Evolutionary conservation across 2,888 invertebrate species (phyloP).

Genomic region (Megaustenia siamemsis): DNA sequence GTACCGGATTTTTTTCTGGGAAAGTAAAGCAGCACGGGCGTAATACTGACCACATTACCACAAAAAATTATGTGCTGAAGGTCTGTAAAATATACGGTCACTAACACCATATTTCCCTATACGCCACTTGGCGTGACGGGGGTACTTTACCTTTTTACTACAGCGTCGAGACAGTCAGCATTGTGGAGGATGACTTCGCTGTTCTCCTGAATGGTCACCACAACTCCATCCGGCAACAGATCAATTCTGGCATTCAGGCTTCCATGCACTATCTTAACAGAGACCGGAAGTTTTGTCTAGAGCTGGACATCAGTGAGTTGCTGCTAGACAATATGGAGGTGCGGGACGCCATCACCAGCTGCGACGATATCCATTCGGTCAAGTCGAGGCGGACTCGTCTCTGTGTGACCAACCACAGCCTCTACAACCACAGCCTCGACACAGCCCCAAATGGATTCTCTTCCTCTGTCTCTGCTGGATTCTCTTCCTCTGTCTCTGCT

Average conservation of each 20-base stretch:
- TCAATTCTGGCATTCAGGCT: conserved; percentile 55
- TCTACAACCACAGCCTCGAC: conserved; percentile 59
- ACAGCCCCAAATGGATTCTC: conserved; percentile 60
- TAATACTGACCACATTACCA: too few species aligned
- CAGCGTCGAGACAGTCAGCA: too few species aligned
- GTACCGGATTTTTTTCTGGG: too few species aligned
- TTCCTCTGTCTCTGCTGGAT: conserved; percentile 60
- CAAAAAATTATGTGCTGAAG: too few species aligned
- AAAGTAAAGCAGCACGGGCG: too few species aligned
- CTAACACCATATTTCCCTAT: too few species aligned
- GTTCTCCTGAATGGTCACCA: conserved; percentile 58
- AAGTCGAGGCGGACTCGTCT: conserved; percentile 57
- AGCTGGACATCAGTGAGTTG: conserved; percentile 58
- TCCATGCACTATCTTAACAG: conserved; percentile 53
- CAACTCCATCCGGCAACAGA: conserved; percentile 53
- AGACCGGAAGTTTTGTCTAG: conserved; percentile 57
- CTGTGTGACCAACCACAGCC: conserved; percentile 60
- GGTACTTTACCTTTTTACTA: too few species aligned
- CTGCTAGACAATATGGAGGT: conserved; percentile 57
- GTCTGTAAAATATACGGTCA: too few species aligned
- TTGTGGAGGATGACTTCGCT: conserved; percentile 59
- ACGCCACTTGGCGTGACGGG: too few species aligned
- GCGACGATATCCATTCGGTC: conserved; percentile 60
- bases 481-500: too few species aligned
- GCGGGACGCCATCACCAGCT: conserved; percentile 60